Base-by-base conservation (phyloP, 1,140 invertebrate genomes). In the Lepidurus packardi region DNA sequence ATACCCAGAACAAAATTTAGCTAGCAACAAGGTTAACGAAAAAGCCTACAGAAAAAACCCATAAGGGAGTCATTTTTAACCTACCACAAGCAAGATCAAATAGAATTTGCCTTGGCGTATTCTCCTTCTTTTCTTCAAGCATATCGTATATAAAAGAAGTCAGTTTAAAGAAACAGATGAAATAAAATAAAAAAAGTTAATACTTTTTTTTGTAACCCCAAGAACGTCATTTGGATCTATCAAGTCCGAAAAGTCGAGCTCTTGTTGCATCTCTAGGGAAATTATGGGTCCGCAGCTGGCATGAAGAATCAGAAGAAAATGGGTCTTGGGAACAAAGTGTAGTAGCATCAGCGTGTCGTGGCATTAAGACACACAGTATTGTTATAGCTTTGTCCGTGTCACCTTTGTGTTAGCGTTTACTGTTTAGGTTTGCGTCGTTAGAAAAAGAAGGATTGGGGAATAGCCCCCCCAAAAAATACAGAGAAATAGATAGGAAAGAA, bases 371-470 rank as follows among this genome's bases (percentile, higher is more conserved):
- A 7, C 16, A n/a, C 21, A n/a, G 16, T 65, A 65, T 13, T 65
- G 53, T 65, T 9, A 65, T 13, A 65, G 53, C 53, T 65, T 65
- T 65, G 53, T 65, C 13, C 53, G 53, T 65, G 53, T 65, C 53
- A 65, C 53, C 53, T 65, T 65, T 65, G 53, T 65, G 6, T 34
- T 34, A 34, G 34, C 34, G 34, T 34, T 34, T 34, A 34, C 34
- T 34, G 34, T 34, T 34, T 34, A 34, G 34, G 3, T 34, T 34
- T 34, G 34, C 4, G 34, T 34, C 34, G 34, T 34, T 34, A 34
- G 34, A 34, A 34, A 34, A 34, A 34, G 34, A 34, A 34, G 34
- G 34, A 34, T 34, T 4, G 34, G 34, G 34, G 34, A 34, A 34
- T 34, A 21, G 53, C 16, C 53, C 2, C 6, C 4, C 0, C 11